Conservation (phyloP, 2,888 invertebrate species). For the Synanthedon formicaeformis region DNA sequence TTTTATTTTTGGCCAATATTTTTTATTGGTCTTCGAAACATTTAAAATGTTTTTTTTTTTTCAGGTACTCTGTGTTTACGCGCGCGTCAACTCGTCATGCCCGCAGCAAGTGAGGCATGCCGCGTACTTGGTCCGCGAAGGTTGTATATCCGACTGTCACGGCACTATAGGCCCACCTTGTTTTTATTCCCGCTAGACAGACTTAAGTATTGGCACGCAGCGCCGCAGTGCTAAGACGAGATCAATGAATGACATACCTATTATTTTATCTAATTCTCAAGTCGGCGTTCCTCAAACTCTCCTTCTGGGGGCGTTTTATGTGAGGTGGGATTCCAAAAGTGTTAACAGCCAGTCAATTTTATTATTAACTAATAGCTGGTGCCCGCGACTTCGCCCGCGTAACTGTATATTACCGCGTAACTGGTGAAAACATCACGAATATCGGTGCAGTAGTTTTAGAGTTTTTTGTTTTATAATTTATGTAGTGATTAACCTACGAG, state of each 20-base stretch:
- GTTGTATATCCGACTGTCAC: slow-evolving; percentile 52
- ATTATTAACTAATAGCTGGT: too few relatives aligned
- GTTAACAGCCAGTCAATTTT: too few relatives aligned
- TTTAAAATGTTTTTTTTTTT: slow-evolving; percentile 12
- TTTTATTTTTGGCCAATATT: slow-evolving; percentile 31
- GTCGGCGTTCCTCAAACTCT: not conserved
- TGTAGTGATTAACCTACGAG: too few relatives aligned
- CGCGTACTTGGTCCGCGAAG: slow-evolving; percentile 38
- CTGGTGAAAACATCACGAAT: too few relatives aligned
- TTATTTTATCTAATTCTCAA: not conserved
- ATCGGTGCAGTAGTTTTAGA: too few relatives aligned
- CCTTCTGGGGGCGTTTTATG: too few relatives aligned
- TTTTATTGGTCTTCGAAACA: slow-evolving; percentile 23
- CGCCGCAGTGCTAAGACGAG: not conserved
- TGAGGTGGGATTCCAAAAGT: too few relatives aligned
- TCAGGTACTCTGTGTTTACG: slow-evolving; percentile 13
- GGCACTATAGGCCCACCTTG: slow-evolving; percentile 36
- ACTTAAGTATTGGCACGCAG: slow-evolving; percentile 14
- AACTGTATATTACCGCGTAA: too few relatives aligned
- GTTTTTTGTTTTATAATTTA: too few relatives aligned
- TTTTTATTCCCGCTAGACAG: slow-evolving; percentile 45
- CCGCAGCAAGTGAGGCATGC: slow-evolving; percentile 21
- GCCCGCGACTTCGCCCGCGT: too few relatives aligned
- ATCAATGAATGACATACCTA: not conserved
- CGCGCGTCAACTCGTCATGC: slow-evolving; percentile 44